Evolutionary conservation across 2,888 invertebrate species (phyloP), one percentile per base, ranked within the genome.

Genomic region (Cosmopolites sordidus): DNA sequence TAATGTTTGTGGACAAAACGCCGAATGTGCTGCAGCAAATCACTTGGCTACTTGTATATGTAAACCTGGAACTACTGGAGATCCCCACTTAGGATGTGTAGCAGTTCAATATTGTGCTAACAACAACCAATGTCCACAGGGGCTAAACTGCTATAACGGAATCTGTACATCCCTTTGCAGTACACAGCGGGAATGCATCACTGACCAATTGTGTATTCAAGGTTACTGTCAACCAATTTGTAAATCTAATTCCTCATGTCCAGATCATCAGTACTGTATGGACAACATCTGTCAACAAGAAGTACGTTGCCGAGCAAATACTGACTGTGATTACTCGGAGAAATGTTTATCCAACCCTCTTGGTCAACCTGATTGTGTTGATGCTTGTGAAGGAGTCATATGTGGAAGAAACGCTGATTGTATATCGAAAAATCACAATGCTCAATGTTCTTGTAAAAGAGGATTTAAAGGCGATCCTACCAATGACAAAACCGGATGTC

Each of bases 381-480:
- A 86, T 62, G 83, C 87, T 0, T 93, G 92, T 66, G 81, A 84
- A 54, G 82, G 84, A 38, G 78, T 86, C 1, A 70, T 85, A 38
- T 91, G 93, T 68, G 89, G 91, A 27, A 80, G 92, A 57, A 91
- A 92, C 72, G 88, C 92, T 0, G 82, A 85, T 58, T 94, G 94
- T 69, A 75, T 78, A 9, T 83, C 88, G 0, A 79, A 81, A 51
- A 80, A 83, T 58, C 93, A 94, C 70, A 75, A 81, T 62, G 82
- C 89, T 0, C 77, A 83, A 39, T 94, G 94, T 70, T 77, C 81
- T 30, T 94, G 94, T 69, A 85, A 86, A 63, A 69, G 78, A 37
- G 92, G 91, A 9, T 92, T 83, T 74, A 86, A 85, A 62, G 92
- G 91, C 3, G 79, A 83, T 66, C 76, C 83, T 0, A 75, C 73